These are phyloP conservation scores for Gymnothorax javanicus DNA, from an alignment of 2,797 vertebrate genomes.

Conservation along the genomic window DNA sequence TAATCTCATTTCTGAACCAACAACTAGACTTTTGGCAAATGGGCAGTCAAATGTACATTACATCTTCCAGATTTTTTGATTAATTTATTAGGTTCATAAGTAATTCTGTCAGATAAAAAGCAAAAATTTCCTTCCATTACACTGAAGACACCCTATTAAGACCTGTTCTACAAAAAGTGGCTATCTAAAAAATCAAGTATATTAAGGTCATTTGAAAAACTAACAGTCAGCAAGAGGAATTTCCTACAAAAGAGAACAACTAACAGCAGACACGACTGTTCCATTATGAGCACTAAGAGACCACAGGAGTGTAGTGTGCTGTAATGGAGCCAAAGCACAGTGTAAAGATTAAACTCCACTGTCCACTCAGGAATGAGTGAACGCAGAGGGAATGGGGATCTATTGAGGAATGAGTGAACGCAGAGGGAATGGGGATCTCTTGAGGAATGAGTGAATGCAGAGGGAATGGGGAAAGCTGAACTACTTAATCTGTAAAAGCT, in stretches of 20 bases:
- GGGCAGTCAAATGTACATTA: not conserved
- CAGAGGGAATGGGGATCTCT: no score
- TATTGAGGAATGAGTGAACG: no score
- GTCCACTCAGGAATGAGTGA: no score
- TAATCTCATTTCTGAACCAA: not conserved
- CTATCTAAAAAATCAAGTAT: not conserved
- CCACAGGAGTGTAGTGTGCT: not conserved
- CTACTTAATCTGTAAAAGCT: no score
- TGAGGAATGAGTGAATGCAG: no score
- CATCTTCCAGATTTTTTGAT: no score
- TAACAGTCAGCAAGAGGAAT: not conserved
- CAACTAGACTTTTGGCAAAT: not conserved
- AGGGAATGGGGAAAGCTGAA: no score
- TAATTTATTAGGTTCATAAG: no score
- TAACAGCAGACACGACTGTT: not conserved
- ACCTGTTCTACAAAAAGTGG: conserved; percentile 35
- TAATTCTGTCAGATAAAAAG: not conserved
- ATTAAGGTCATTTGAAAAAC: not conserved
- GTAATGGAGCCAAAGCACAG: conserved; percentile 40
- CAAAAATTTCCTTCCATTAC: not conserved
- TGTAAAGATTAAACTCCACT: not conserved
- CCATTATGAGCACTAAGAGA: no score
- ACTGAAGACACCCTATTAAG: conserved; percentile 1
- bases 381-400: no score
- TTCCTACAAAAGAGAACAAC: not conserved